Evolutionary conservation across 2,113 vertebrate genomes (phyloP).

Genomic region (Takifugu flavidus): DNA sequence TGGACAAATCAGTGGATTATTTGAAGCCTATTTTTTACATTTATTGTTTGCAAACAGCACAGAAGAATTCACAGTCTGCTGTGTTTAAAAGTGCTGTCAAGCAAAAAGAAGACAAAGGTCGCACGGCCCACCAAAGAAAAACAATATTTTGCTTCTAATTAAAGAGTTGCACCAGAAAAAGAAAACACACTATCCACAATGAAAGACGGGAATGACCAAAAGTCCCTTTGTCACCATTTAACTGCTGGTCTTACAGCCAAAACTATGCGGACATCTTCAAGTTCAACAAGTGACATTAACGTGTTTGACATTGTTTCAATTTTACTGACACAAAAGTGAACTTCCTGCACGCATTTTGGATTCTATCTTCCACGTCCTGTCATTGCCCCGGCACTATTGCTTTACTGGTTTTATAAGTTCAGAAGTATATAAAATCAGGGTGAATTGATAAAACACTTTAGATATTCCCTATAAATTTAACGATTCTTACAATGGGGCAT

Average conservation of each 20-base stretch:
- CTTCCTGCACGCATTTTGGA: too few species aligned
- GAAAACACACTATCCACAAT: slow-evolving; percentile 19
- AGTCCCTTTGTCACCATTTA: background rate
- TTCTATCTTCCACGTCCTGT: too few species aligned
- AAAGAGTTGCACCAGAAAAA: slow-evolving; percentile 16
- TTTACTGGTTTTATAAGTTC: too few species aligned
- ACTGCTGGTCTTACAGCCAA: background rate
- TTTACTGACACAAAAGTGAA: background rate
- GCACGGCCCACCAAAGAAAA: slow-evolving; percentile 22
- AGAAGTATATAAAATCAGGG: too few species aligned
- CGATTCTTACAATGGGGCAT: too few species aligned
- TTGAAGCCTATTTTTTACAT: background rate
- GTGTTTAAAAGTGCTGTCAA: slow-evolving; percentile 42
- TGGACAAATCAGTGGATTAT: too few species aligned
- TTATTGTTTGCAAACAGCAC: background rate
- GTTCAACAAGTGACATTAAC: too few species aligned
- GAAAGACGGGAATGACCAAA: slow-evolving; percentile 15
- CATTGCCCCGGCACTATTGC: too few species aligned
- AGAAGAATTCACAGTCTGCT: slow-evolving; percentile 9
- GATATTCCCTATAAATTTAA: too few species aligned
- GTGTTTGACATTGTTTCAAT: too few species aligned
- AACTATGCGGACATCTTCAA: background rate
- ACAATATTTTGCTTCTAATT: slow-evolving; percentile 35
- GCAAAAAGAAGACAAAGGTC: slow-evolving; percentile 26
- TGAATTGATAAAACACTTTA: too few species aligned